Evolutionary conservation across 2,113 vertebrate species (phyloP).

Genomic region (Amblyopsis rosae): DNA sequence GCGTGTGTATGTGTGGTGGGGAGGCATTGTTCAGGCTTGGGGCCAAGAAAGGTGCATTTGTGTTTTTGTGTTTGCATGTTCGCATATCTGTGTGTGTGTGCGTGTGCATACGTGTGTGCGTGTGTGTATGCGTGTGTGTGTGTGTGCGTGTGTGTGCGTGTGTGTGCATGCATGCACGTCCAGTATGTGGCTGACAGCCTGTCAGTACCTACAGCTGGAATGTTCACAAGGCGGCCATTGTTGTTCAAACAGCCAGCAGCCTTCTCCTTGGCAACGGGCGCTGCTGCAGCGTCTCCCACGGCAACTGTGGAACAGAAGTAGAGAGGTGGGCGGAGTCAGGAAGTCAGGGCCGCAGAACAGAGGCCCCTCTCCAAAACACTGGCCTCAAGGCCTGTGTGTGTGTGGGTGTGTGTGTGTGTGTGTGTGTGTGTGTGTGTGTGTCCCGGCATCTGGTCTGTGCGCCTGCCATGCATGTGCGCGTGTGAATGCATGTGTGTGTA

Average conservation of each 20-base stretch:
- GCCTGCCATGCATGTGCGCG: slow-evolving; percentile 45
- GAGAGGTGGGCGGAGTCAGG: slow-evolving; percentile 73
- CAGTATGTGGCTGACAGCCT: slow-evolving; percentile 68
- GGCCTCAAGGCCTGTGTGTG: slow-evolving; percentile 77
- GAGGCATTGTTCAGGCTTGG: slow-evolving; percentile 47
- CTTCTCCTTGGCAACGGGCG: slow-evolving; percentile 86
- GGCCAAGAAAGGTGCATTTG: slow-evolving; percentile 47
- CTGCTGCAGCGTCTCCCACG: slow-evolving; percentile 83
- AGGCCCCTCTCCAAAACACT: slow-evolving; percentile 76
- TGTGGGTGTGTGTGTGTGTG: slow-evolving; percentile 39
- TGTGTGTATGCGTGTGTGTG: slow-evolving; percentile 16
- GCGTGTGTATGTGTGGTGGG: background rate
- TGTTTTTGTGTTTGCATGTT: slow-evolving; percentile 42
- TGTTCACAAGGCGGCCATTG: slow-evolving; percentile 82
- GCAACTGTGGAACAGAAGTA: slow-evolving; percentile 79
- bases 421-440: slow-evolving; percentile 39
- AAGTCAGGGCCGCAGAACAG: slow-evolving; percentile 81
- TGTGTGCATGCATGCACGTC: slow-evolving; percentile 39
- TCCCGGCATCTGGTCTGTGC: slow-evolving; percentile 72
- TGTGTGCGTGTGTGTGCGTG: slow-evolving; percentile 20
- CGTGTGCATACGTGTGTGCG: slow-evolving; percentile 12
- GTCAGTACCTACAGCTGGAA: slow-evolving; percentile 80
- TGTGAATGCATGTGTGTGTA: slow-evolving; percentile 35
- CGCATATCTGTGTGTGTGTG: slow-evolving; percentile 22
- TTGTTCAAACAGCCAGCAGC: slow-evolving; percentile 87